Evolutionary conservation across 2,888 invertebrate genomes (phyloP).

Genomic region (Busseola fusca): DNA sequence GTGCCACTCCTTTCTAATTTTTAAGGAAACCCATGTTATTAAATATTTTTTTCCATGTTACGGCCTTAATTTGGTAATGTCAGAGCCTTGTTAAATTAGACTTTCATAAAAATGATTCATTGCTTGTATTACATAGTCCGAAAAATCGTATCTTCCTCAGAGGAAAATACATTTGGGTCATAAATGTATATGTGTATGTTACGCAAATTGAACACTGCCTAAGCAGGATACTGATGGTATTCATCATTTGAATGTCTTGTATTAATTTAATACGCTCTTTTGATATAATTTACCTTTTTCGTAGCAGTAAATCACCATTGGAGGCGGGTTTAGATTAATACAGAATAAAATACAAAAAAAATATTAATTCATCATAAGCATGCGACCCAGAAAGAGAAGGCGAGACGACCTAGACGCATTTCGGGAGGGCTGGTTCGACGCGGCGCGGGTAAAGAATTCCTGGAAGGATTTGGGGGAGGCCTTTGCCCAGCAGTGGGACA

Average conservation of each 20-base stretch:
- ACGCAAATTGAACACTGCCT: constrained; percentile 7
- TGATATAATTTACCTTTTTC: too few species aligned
- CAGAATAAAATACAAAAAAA: neutral
- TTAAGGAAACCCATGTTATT: constrained; percentile 13
- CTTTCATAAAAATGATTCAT: constrained; percentile 37
- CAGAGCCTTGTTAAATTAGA: constrained; percentile 19
- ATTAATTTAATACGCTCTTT: too few species aligned
- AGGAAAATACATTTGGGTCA: constrained; percentile 8
- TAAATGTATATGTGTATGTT: too few species aligned
- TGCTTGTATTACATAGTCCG: constrained; percentile 12
- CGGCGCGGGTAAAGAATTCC: too few species aligned
- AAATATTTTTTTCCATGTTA: constrained; percentile 5
- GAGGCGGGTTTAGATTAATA: too few species aligned
- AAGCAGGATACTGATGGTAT: neutral
- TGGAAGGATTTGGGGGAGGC: too few species aligned
- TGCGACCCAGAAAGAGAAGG: too few species aligned
- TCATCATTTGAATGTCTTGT: neutral
- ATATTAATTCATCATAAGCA: neutral
- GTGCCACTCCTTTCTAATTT: constrained; percentile 10
- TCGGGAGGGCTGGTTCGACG: too few species aligned
- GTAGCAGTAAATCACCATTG: too few species aligned
- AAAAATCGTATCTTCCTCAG: constrained; percentile 24
- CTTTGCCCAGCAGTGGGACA: too few species aligned
- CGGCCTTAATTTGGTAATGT: constrained; percentile 28
- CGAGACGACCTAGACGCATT: too few species aligned